A percentile compares a stretch with the other conserved stretches of the same genome.
Evolutionary conservation across 2,888 invertebrate species (phyloP).

Genomic region (Hybos culiciformis): DNA sequence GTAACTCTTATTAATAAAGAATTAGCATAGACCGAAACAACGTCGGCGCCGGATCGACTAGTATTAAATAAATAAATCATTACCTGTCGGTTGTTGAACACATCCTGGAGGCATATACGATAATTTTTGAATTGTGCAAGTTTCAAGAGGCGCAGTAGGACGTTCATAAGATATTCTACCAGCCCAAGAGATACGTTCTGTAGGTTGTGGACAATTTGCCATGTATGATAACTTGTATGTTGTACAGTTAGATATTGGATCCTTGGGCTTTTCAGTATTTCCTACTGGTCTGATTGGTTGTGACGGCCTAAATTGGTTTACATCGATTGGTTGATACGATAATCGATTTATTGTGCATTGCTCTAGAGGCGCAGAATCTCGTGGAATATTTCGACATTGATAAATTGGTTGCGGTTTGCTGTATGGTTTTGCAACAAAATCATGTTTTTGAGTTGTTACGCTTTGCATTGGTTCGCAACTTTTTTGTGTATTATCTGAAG

Average conservation of each 20-base stretch:
- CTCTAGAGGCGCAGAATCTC: conserved; percentile 25
- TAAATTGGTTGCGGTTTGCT: conserved; percentile 25
- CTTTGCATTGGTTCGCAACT: conserved; percentile 57
- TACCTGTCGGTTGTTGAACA: too few species aligned
- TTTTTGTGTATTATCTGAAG: conserved; percentile 44
- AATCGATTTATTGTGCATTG: conserved; percentile 30
- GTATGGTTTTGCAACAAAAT: conserved; percentile 51
- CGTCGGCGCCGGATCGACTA: too few species aligned
- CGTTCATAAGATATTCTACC: conserved; percentile 22
- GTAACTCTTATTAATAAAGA: too few species aligned
- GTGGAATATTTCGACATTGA: conserved; percentile 23
- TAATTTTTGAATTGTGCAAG: conserved; percentile 46
- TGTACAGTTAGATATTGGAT: conserved; percentile 33
- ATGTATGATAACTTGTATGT: conserved; percentile 43
- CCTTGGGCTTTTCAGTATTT: conserved; percentile 21
- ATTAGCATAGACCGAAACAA: too few species aligned
- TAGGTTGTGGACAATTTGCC: conserved; percentile 34
- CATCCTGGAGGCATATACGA: conserved; percentile 48
- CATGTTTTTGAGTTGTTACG: conserved; percentile 58
- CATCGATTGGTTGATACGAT: conserved; percentile 28
- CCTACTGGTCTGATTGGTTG: conserved; percentile 24
- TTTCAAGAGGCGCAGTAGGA: conserved; percentile 28
- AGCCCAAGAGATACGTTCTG: conserved; percentile 29
- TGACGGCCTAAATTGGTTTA: conserved; percentile 20
- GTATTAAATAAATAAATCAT: too few species aligned